Percentiles rank a stretch among this genome's conserved stretches.
Conservation (phyloP, 2,888 invertebrate species). For the Automeris io region DNA sequence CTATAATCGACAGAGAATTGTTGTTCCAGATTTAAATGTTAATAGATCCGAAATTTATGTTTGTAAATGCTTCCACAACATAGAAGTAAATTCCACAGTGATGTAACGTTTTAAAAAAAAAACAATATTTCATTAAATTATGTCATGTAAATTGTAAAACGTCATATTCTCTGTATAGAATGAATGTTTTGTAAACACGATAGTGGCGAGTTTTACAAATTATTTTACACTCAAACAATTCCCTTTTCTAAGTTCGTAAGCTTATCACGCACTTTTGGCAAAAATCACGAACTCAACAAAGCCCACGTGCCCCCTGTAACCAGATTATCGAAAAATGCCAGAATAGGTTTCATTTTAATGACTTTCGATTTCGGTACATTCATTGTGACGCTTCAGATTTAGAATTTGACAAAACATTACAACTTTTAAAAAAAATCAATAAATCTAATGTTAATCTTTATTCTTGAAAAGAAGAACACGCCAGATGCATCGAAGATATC, state of each 20-base stretch:
- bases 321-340: conserved; percentile 55
- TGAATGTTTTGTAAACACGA: too few species aligned
- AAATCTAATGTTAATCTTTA: conserved; percentile 44
- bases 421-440: too few species aligned
- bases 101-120: too few species aligned
- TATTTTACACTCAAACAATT: background rate
- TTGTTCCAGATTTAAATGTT: too few species aligned
- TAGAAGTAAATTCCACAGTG: too few species aligned
- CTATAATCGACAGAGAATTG: too few species aligned
- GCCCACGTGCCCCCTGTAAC: conserved; percentile 65
- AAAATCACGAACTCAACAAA: conserved; percentile 60
- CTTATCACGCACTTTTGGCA: conserved; percentile 51
- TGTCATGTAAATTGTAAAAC: too few species aligned
- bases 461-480: conserved; percentile 37
- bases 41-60: too few species aligned
- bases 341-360: conserved; percentile 49
- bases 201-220: too few species aligned
- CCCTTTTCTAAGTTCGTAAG: conserved; percentile 15
- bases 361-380: conserved; percentile 48
- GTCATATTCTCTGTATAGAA: too few species aligned
- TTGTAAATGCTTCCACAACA: too few species aligned
- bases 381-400: conserved; percentile 18
- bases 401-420: conserved; percentile 34
- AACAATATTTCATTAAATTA: too few species aligned
- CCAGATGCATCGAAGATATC: conserved; percentile 15